These are phyloP conservation scores for Rhingia campestris DNA, from an alignment of 2,888 invertebrate genomes.

Conservation along the genomic window DNA sequence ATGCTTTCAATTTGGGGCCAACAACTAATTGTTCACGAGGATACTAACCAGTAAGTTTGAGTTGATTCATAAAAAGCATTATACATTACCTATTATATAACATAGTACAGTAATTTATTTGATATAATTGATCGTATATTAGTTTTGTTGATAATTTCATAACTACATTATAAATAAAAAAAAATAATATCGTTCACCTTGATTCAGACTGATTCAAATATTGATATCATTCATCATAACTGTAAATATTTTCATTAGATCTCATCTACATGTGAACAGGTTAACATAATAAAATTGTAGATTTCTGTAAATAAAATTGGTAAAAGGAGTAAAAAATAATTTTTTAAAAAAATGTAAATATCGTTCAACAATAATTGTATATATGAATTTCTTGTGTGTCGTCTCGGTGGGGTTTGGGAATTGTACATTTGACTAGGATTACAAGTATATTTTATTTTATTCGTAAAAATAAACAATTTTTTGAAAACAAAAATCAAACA, in stretches of 20 bases:
- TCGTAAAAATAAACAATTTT: slow-evolving; percentile 1
- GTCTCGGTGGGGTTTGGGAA: slow-evolving; percentile 36
- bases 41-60: slow-evolving; percentile 96
- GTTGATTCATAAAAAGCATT: slow-evolving; percentile 67
- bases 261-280: slow-evolving; percentile 56
- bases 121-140: slow-evolving; percentile 63
- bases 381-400: slow-evolving; percentile 49
- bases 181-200: slow-evolving; percentile 46
- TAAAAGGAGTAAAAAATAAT: slow-evolving; percentile 10
- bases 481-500: slow-evolving; percentile 2
- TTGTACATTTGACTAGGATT: slow-evolving; percentile 55
- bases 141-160: slow-evolving; percentile 70
- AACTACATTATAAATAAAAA: slow-evolving; percentile 36
- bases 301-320: slow-evolving; percentile 56
- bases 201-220: slow-evolving; percentile 46
- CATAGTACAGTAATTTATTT: slow-evolving; percentile 58
- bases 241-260: slow-evolving; percentile 67
- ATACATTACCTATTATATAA: slow-evolving; percentile 57
- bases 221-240: slow-evolving; percentile 60
- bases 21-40: slow-evolving; percentile 98
- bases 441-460: slow-evolving; percentile 12
- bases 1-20: slow-evolving; percentile 99
- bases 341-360: slow-evolving; percentile 48
- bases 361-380: slow-evolving; percentile 26
- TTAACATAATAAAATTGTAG: slow-evolving; percentile 51